Conservation (phyloP, 2,113 vertebrate genomes). For the Acrocephalus kingi region DNA sequence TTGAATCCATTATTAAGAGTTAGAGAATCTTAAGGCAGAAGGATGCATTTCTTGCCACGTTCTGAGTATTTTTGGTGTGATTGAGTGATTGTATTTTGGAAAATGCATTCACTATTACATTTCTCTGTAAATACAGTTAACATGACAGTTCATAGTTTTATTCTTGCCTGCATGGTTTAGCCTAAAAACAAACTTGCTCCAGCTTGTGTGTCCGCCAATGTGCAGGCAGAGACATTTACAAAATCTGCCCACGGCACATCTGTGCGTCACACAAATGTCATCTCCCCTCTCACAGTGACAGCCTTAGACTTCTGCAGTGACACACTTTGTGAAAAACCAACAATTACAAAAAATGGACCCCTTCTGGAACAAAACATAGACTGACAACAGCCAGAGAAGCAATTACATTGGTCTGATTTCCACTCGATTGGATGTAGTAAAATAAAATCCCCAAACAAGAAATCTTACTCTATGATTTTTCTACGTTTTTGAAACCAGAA, state of each 20-base stretch:
- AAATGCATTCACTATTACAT: neutral
- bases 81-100: neutral
- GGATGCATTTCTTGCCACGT: neutral
- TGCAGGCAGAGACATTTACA: conserved; percentile 19
- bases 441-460: neutral
- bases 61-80: neutral
- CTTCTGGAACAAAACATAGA: neutral
- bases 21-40: neutral
- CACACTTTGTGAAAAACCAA: neutral
- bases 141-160: neutral
- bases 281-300: neutral
- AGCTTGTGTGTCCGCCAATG: neutral
- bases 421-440: neutral
- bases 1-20: neutral
- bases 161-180: neutral
- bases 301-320: neutral
- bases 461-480: neutral
- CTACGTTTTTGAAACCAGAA: neutral
- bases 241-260: conserved; percentile 17
- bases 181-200: neutral
- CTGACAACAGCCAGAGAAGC: neutral
- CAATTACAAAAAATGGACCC: neutral
- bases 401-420: neutral
- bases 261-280: conserved; percentile 20
- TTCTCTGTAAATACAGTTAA: neutral